Conservation (phyloP, 2,888 invertebrate genomes). For the Hirudinaria manillensis region DNA sequence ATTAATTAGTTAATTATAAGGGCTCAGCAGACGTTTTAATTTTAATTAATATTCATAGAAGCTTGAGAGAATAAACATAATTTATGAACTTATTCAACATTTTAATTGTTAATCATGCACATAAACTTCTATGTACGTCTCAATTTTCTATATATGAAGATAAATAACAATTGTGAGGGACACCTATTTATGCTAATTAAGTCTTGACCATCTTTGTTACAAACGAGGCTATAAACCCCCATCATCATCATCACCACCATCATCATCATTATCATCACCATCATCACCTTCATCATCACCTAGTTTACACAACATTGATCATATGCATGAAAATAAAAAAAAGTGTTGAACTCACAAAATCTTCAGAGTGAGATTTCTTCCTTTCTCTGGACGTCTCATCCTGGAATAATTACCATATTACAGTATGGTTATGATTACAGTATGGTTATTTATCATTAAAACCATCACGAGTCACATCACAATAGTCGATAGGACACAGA, state of each 20-base stretch:
- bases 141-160: too few species aligned
- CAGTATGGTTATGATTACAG: neutral
- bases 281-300: too few species aligned
- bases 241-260: too few species aligned
- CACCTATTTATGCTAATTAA: too few species aligned
- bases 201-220: too few species aligned
- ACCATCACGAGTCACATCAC: neutral
- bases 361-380: constrained; percentile 38
- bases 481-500: neutral
- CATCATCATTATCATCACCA: too few species aligned
- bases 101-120: neutral
- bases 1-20: too few species aligned
- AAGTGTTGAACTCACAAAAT: constrained; percentile 18
- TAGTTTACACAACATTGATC: too few species aligned
- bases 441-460: neutral
- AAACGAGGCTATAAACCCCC: too few species aligned
- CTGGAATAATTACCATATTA: constrained; percentile 13
- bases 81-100: neutral
- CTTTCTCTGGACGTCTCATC: constrained; percentile 36
- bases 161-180: too few species aligned
- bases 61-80: neutral
- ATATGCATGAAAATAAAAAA: neutral
- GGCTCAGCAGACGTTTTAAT: neutral
- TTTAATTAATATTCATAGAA: neutral
- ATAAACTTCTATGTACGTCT: too few species aligned